These are phyloP conservation scores for Kradibia gibbosae DNA, from an alignment of 1,140 invertebrate species.

Conservation along the genomic window DNA sequence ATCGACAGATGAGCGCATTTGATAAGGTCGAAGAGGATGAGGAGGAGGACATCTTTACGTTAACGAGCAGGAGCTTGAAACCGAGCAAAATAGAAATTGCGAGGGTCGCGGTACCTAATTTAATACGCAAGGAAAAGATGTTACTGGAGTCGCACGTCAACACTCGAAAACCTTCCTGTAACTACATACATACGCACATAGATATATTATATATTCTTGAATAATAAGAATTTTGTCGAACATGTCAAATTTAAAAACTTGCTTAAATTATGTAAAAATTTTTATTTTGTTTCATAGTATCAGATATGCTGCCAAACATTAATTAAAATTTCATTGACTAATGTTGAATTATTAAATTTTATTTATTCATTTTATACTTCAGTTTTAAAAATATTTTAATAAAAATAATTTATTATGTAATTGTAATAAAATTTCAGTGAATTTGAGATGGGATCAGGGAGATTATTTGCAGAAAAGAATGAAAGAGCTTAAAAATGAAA, in stretches of 20 bases:
- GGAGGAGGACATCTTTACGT: not conserved
- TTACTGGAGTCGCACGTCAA: constrained; percentile 5
- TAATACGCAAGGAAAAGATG: constrained; percentile 62
- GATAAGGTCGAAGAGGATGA: constrained; percentile 40
- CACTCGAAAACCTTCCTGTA: constrained; percentile 3
- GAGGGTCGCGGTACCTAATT: constrained; percentile 66
- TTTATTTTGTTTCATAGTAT: no score
- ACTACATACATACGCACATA: not conserved
- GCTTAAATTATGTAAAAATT: no score
- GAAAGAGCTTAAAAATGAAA: constrained; percentile 44
- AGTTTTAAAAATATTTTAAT: not conserved
- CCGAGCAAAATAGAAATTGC: constrained; percentile 58
- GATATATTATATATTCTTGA: not conserved
- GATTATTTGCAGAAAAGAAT: constrained; percentile 50
- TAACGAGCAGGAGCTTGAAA: not conserved
- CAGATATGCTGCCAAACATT: no score
- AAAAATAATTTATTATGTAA: not conserved
- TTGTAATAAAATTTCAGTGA: constrained; percentile 53
- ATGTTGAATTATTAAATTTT: no score
- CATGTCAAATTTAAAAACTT: no score
- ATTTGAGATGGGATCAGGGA: constrained; percentile 50
- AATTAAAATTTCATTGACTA: no score
- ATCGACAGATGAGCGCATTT: not conserved
- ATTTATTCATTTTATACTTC: not conserved
- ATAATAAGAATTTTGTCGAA: not conserved